These are phyloP conservation scores for Phyllotreta cruciferae DNA, from an alignment of 2,888 invertebrate genomes.

Conservation along the genomic window DNA sequence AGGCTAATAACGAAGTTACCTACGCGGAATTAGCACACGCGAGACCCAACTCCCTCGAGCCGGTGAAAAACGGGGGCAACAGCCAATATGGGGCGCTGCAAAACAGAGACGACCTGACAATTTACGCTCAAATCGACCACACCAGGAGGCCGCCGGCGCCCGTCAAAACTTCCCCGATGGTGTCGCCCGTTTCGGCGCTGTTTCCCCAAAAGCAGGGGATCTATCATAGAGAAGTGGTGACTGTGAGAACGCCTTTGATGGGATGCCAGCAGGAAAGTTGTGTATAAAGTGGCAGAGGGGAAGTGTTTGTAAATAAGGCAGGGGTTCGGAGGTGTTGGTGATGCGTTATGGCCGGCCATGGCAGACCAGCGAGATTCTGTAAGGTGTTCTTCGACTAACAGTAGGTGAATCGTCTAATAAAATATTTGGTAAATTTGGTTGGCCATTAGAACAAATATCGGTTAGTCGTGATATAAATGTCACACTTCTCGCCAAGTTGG, in stretches of 20 bases:
- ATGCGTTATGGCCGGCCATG: constrained; percentile 16
- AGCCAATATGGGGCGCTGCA: constrained; percentile 55
- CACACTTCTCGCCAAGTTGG: too few relatives aligned
- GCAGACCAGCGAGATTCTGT: constrained; percentile 22
- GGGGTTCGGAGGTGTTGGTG: constrained; percentile 17
- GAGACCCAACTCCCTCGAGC: constrained; percentile 63
- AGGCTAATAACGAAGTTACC: constrained; percentile 65
- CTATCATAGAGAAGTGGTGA: constrained; percentile 71
- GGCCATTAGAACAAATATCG: too few relatives aligned
- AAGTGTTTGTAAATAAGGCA: constrained; percentile 37
- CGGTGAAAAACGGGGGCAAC: constrained; percentile 56
- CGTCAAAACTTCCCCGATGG: constrained; percentile 60
- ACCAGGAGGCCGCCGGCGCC: constrained; percentile 62
- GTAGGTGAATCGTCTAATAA: too few relatives aligned
- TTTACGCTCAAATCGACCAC: constrained; percentile 79
- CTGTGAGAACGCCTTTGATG: constrained; percentile 74
- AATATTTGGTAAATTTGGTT: too few relatives aligned
- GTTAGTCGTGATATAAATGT: too few relatives aligned
- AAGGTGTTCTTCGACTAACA: constrained; percentile 15
- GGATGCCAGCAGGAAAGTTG: constrained; percentile 74
- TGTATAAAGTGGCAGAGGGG: constrained; percentile 61
- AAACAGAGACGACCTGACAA: constrained; percentile 69
- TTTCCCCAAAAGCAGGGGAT: constrained; percentile 56
- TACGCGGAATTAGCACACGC: constrained; percentile 68
- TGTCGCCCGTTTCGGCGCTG: constrained; percentile 59